Evolutionary conservation across 2,113 vertebrate genomes (phyloP).

Genomic region (Ia io): DNA sequence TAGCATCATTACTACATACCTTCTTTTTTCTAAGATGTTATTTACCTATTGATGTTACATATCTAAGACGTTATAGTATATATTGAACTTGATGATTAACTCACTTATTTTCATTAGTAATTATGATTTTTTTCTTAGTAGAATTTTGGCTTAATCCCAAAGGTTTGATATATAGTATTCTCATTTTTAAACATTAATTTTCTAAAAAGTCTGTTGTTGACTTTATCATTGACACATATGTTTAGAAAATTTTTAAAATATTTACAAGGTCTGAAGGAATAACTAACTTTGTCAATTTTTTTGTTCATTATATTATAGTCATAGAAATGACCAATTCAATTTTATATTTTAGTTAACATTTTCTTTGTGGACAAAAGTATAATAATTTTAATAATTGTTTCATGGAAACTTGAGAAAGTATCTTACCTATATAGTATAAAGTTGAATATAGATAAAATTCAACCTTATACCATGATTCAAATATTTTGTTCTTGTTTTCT

Average conservation of each 20-base stretch:
- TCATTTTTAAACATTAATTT: background rate
- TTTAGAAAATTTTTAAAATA: background rate
- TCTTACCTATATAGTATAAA: background rate
- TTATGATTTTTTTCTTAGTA: background rate
- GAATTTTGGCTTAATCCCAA: background rate
- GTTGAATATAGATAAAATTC: background rate
- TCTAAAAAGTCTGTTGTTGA: background rate
- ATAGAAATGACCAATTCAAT: background rate
- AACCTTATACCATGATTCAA: background rate
- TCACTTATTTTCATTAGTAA: background rate
- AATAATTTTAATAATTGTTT: background rate
- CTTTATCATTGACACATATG: background rate
- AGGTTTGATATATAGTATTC: background rate
- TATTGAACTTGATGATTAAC: background rate
- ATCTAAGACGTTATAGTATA: background rate
- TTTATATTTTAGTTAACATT: background rate
- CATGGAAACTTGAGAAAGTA: background rate
- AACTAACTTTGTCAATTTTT: background rate
- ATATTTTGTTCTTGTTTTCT: background rate
- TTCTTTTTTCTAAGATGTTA: background rate
- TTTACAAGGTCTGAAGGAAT: background rate
- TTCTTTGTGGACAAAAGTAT: background rate
- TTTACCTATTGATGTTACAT: background rate
- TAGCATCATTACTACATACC: background rate
- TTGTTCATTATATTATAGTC: background rate